These are phyloP conservation scores for Coenobita brevimanus DNA, from an alignment of 1,140 invertebrate genomes.

Conservation along the genomic window DNA sequence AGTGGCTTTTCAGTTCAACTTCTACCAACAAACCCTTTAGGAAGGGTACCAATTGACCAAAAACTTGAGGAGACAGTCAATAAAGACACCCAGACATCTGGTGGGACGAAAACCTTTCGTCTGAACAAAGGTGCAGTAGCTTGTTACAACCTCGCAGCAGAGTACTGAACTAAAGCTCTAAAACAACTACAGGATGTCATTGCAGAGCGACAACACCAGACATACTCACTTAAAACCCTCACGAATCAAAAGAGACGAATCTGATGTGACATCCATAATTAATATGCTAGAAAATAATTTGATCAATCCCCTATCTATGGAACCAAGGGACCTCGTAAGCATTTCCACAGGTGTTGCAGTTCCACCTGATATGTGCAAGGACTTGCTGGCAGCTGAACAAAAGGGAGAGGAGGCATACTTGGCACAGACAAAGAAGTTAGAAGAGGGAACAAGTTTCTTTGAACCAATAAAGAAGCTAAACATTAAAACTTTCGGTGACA, in stretches of 20 bases:
- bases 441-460: background rate
- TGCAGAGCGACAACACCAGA: constrained; percentile 16
- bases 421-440: constrained; percentile 2
- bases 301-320: constrained; percentile 9
- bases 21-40: background rate
- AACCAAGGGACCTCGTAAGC: constrained; percentile 7
- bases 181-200: constrained; percentile 7
- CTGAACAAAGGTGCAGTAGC: background rate
- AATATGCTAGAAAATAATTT: constrained; percentile 14
- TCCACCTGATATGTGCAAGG: constrained; percentile 16
- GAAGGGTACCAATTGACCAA: constrained; percentile 12
- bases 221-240: background rate
- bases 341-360: constrained; percentile 8
- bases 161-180: background rate
- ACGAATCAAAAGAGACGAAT: constrained; percentile 5
- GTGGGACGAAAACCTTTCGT: background rate
- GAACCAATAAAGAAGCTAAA: constrained; percentile 7
- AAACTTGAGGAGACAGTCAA: constrained; percentile 3
- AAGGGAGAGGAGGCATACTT: constrained; percentile 13
- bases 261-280: constrained; percentile 9
- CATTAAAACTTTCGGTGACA: constrained; percentile 10
- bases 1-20: constrained; percentile 14
- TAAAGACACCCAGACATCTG: constrained; percentile 1
- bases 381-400: background rate
- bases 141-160: background rate